phyloP scores from a whole-genome alignment of 2,113 vertebrate genomes.

The Stegostoma tigrinum region DNA sequence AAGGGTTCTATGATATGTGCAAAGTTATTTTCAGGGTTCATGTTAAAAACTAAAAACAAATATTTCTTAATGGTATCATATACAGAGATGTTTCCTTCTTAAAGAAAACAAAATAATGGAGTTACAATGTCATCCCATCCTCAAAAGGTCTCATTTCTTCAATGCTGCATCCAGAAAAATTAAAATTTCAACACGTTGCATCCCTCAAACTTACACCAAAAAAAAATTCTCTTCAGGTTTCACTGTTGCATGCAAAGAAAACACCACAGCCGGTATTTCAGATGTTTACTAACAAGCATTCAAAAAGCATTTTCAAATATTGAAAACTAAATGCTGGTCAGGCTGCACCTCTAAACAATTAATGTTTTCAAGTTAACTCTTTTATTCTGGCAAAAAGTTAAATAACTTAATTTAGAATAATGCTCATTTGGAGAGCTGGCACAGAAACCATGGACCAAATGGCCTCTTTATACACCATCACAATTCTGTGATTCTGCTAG shows the following conservation, averaged over 20 bases:
- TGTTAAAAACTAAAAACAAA: not conserved
- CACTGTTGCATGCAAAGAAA: not conserved
- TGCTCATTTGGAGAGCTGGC: too few species aligned
- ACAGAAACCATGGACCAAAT: too few species aligned
- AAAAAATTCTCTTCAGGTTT: constrained; percentile 9
- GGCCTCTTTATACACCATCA: too few species aligned
- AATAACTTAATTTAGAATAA: too few species aligned
- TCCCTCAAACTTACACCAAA: not conserved
- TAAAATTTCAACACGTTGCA: not conserved
- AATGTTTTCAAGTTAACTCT: not conserved
- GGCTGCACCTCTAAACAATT: not conserved
- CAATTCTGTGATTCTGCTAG: too few species aligned
- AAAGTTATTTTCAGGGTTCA: not conserved
- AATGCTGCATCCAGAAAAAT: too few species aligned
- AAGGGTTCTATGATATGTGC: too few species aligned
- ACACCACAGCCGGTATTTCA: not conserved
- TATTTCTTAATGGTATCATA: not conserved
- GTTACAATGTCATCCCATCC: not conserved
- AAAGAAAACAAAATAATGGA: not conserved
- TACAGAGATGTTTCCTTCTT: too few species aligned
- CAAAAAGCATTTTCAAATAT: not conserved
- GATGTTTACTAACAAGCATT: not conserved
- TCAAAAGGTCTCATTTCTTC: not conserved
- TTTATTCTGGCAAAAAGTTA: not conserved
- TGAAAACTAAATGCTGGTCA: not conserved